phyloP scores from a whole-genome alignment of 2,113 vertebrate species.

The Oxyura jamaicensis region DNA sequence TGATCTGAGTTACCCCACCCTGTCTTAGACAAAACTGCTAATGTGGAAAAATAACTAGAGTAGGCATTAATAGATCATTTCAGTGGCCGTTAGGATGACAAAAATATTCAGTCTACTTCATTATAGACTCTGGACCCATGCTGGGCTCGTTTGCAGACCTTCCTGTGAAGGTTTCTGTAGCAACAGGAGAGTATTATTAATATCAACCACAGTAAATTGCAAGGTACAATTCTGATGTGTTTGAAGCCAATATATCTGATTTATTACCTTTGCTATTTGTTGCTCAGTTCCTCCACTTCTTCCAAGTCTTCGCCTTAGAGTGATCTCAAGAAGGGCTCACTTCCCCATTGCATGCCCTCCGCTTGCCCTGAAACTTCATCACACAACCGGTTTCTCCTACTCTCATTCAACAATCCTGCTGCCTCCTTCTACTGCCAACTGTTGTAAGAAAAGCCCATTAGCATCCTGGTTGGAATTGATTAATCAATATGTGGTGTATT shows the following conservation, averaged over 20 bases:
- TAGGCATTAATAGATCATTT: background rate
- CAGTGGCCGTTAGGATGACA: background rate
- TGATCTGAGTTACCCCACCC: background rate
- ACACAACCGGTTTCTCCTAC: background rate
- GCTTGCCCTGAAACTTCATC: background rate
- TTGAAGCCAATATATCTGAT: slow-evolving; percentile 9
- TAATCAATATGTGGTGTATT: slow-evolving; percentile 49
- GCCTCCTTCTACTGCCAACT: background rate
- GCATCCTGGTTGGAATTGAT: slow-evolving; percentile 41
- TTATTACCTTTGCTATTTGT: background rate
- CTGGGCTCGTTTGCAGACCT: background rate
- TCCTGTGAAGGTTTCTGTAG: background rate
- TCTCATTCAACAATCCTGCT: slow-evolving; percentile 36
- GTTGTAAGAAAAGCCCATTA: slow-evolving; percentile 55
- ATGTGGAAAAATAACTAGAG: background rate
- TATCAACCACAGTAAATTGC: background rate
- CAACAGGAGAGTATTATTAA: slow-evolving; percentile 8
- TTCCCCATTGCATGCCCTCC: background rate
- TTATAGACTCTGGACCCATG: background rate
- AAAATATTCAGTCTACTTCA: background rate
- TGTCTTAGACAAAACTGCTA: background rate
- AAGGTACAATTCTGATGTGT: background rate
- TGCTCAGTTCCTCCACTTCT: background rate
- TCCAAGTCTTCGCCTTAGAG: background rate
- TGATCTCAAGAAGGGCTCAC: background rate